Percentiles rank a stretch among this genome's conserved stretches.
These are phyloP conservation scores for Dexiosoma caninum DNA, from an alignment of 2,888 invertebrate species.

Conservation along the genomic window DNA sequence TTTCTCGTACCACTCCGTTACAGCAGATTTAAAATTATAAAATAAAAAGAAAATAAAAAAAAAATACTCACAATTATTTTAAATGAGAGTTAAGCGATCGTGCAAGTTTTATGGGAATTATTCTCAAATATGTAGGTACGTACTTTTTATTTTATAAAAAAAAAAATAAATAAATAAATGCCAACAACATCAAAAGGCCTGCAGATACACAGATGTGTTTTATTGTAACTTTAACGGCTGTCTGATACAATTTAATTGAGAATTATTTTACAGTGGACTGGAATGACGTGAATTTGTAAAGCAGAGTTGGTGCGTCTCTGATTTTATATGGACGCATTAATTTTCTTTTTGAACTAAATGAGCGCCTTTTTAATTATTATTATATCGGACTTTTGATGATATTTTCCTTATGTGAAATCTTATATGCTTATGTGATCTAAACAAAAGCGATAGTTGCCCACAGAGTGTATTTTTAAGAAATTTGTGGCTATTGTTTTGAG, in stretches of 20 bases:
- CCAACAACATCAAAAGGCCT: neutral
- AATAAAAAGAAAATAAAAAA: constrained; percentile 7
- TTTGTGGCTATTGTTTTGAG: too few species aligned
- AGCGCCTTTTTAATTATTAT: too few species aligned
- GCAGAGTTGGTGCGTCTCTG: too few species aligned
- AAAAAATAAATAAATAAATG: neutral
- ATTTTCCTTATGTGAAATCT: too few species aligned
- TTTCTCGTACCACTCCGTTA: constrained; percentile 37
- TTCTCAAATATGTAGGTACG: neutral
- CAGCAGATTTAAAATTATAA: constrained; percentile 4
- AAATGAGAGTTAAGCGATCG: constrained; percentile 54
- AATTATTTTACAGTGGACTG: neutral
- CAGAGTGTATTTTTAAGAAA: too few species aligned
- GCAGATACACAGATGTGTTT: constrained; percentile 33
- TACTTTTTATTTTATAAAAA: neutral
- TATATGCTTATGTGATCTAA: too few species aligned
- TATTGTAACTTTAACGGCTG: constrained; percentile 12
- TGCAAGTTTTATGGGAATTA: constrained; percentile 21
- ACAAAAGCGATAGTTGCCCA: too few species aligned
- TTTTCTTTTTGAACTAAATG: too few species aligned
- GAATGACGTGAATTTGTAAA: neutral
- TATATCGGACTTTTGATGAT: too few species aligned
- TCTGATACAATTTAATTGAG: neutral
- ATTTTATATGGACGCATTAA: too few species aligned
- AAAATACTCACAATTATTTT: constrained; percentile 56